Evolutionary conservation across 2,888 invertebrate genomes (phyloP).

Genomic region (Drosophila pseudotalamancana): DNA sequence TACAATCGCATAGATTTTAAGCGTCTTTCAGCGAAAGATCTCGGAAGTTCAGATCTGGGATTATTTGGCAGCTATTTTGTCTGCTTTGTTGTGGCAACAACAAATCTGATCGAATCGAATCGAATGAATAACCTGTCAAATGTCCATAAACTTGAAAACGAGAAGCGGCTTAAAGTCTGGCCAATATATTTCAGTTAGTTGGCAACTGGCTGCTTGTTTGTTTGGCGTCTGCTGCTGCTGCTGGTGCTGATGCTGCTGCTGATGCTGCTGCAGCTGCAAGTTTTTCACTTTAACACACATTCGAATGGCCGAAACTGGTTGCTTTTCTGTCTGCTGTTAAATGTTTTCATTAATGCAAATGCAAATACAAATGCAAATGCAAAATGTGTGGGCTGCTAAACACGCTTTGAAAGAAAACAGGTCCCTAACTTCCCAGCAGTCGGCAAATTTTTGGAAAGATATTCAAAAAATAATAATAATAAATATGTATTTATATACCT

Average conservation of each 20-base stretch:
- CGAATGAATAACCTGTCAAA: conserved; percentile 43
- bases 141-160: conserved; percentile 53
- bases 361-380: conserved; percentile 20
- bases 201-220: conserved; percentile 5
- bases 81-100: conserved; percentile 30
- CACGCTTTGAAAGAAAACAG: conserved; percentile 44
- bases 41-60: too few species aligned
- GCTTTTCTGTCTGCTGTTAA: conserved; percentile 40
- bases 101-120: conserved; percentile 25
- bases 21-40: too few species aligned
- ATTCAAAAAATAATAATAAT: neutral
- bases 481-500: neutral
- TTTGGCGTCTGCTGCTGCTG: neutral
- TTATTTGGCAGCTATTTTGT: too few species aligned
- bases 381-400: conserved; percentile 55
- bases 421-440: conserved; percentile 30
- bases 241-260: neutral
- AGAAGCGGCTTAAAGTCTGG: conserved; percentile 14
- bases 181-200: conserved; percentile 7
- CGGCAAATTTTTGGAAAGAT: conserved; percentile 12
- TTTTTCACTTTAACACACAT: conserved; percentile 54
- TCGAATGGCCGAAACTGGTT: conserved; percentile 51
- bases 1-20: too few species aligned
- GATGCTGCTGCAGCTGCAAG: conserved; percentile 39
- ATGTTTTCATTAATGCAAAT: conserved; percentile 56